A percentile compares a stretch with the other conserved stretches of the same genome.
Conservation (phyloP, 1,140 invertebrate genomes). For the Theocolax elegans region DNA sequence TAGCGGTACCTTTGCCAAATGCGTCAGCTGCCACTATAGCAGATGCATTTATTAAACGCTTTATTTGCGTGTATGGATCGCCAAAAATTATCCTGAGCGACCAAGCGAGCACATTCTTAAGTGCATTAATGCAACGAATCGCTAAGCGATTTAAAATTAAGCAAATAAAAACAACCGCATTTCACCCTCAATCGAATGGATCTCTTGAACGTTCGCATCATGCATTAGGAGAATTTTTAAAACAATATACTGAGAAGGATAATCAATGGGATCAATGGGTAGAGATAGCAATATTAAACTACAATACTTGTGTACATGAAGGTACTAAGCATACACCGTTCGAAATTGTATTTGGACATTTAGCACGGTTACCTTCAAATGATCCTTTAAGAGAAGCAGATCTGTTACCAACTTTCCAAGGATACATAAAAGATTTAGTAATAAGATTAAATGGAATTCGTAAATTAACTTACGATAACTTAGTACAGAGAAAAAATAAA, state of each 20-base stretch:
- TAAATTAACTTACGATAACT: no score
- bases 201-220: no score
- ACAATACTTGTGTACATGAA: slow-evolving; percentile 1
- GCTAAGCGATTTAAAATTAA: slow-evolving; percentile 23
- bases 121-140: slow-evolving; percentile 11
- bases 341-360: slow-evolving; percentile 30
- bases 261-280: background rate
- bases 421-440: background rate
- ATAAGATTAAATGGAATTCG: background rate
- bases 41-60: slow-evolving; percentile 35
- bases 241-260: background rate
- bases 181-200: slow-evolving; percentile 17
- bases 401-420: background rate
- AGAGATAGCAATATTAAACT: no score
- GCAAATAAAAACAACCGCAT: slow-evolving; percentile 16
- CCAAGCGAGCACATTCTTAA: slow-evolving; percentile 32
- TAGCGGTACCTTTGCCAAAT: background rate
- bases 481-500: no score
- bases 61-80: slow-evolving; percentile 24
- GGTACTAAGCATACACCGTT: background rate
- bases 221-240: no score
- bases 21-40: background rate
- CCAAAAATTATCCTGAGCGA: slow-evolving; percentile 25
- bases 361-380: slow-evolving; percentile 30
- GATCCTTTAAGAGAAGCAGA: background rate